Evolutionary conservation across 2,797 vertebrate species (phyloP).

Genomic region (Argyrosomus regius): DNA sequence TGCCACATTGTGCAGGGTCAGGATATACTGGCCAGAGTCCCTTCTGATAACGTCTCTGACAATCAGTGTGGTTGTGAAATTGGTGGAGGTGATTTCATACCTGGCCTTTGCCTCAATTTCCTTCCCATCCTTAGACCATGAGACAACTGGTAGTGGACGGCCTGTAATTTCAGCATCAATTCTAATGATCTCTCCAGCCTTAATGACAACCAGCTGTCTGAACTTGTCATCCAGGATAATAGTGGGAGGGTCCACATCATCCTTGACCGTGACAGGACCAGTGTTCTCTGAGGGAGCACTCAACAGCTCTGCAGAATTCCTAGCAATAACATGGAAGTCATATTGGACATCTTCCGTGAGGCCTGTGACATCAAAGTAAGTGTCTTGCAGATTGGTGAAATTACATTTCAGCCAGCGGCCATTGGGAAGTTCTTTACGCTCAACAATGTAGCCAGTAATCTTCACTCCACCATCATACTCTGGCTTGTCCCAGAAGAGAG

Average conservation of each 20-base stretch:
- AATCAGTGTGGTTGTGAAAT: slow-evolving; percentile 88
- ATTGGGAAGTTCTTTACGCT: slow-evolving; percentile 93
- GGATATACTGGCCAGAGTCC: slow-evolving; percentile 95
- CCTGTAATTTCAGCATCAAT: slow-evolving; percentile 95
- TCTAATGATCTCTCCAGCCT: slow-evolving; percentile 95
- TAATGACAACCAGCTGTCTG: slow-evolving; percentile 92
- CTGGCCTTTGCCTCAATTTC: slow-evolving; percentile 95
- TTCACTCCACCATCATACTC: slow-evolving; percentile 94
- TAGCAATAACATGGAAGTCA: slow-evolving; percentile 96
- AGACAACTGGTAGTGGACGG: slow-evolving; percentile 93
- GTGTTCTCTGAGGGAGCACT: slow-evolving; percentile 94
- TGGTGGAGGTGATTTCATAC: slow-evolving; percentile 93
- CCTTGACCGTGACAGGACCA: slow-evolving; percentile 95
- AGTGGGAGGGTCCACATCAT: slow-evolving; percentile 95
- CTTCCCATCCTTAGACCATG: slow-evolving; percentile 95
- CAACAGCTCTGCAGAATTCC: slow-evolving; percentile 93
- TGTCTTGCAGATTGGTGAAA: slow-evolving; percentile 95
- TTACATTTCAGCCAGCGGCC: slow-evolving; percentile 99
- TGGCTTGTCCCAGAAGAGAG: slow-evolving; percentile 94
- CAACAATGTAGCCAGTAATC: slow-evolving; percentile 96
- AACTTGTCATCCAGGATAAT: slow-evolving; percentile 96
- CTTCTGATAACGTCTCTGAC: slow-evolving; percentile 94
- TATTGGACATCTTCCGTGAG: slow-evolving; percentile 97
- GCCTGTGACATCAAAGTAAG: slow-evolving; percentile 94
- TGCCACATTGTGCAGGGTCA: slow-evolving; percentile 96